Percentiles rank a stretch among this genome's conserved stretches.
These are phyloP conservation scores for Nibea coibor DNA, from an alignment of 2,113 vertebrate species.

Conservation along the genomic window DNA sequence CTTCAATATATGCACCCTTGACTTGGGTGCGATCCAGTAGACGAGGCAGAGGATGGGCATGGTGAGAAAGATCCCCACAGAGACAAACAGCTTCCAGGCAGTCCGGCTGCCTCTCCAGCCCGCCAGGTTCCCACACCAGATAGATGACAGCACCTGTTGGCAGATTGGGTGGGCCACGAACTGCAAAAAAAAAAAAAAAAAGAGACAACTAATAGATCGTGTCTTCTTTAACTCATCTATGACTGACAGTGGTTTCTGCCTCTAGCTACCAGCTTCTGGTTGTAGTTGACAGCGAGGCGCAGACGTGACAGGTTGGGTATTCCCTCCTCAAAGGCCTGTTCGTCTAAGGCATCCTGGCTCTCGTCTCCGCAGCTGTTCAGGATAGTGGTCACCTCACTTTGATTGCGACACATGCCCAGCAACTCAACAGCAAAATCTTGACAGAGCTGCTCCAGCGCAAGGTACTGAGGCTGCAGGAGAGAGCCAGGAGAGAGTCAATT, in stretches of 20 bases:
- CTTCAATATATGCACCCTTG: constrained; percentile 71
- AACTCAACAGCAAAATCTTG: constrained; percentile 92
- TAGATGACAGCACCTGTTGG: constrained; percentile 93
- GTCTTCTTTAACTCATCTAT: not conserved
- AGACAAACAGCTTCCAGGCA: constrained; percentile 88
- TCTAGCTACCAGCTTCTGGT: constrained; percentile 88
- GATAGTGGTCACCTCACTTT: constrained; percentile 91
- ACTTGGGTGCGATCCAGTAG: constrained; percentile 92
- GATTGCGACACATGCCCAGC: constrained; percentile 93
- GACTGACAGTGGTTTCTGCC: not conserved
- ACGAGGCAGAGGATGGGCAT: constrained; percentile 90
- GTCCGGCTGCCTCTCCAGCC: constrained; percentile 91
- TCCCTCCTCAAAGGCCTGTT: constrained; percentile 90
- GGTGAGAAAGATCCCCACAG: constrained; percentile 88
- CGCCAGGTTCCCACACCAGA: constrained; percentile 90
- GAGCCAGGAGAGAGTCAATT: constrained; percentile 5
- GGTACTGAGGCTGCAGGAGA: constrained; percentile 87
- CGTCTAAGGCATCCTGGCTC: constrained; percentile 78
- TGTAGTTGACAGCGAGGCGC: constrained; percentile 90
- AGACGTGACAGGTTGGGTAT: constrained; percentile 91
- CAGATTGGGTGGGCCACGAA: constrained; percentile 94
- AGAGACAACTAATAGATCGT: not conserved
- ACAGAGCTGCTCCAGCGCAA: constrained; percentile 87
- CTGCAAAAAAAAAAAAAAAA: constrained; percentile 71
- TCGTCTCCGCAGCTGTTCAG: constrained; percentile 86